Conservation (phyloP, 2,797 vertebrate genomes). For the Austrolebias charrua region DNA sequence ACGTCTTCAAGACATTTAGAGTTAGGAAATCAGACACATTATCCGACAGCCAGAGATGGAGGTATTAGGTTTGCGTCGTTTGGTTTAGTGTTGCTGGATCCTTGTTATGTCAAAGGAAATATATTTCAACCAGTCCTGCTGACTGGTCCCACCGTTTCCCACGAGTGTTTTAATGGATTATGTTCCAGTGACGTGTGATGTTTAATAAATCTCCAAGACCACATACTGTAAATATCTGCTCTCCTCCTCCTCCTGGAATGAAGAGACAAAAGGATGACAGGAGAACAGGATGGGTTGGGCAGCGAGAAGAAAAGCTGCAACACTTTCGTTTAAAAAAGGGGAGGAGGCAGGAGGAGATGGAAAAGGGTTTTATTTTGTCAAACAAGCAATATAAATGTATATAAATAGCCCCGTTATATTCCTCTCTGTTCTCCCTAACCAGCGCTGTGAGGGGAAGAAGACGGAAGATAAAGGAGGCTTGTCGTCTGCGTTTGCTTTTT, state of each 20-base stretch:
- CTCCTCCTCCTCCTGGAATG: not conserved
- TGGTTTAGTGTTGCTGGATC: slow-evolving; percentile 49
- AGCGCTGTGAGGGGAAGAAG: slow-evolving; percentile 49
- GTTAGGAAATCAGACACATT: no score
- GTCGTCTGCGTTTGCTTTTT: slow-evolving; percentile 15
- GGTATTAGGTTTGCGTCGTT: no score
- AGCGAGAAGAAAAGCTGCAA: slow-evolving; percentile 22
- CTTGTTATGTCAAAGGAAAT: slow-evolving; percentile 8
- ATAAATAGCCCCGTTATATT: slow-evolving; percentile 77
- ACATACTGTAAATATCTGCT: no score
- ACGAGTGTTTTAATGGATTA: no score
- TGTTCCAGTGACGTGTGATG: no score
- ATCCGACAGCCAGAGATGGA: no score
- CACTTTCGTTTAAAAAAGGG: slow-evolving; percentile 23
- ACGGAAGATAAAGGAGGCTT: slow-evolving; percentile 28
- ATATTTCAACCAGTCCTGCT: no score
- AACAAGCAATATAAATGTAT: slow-evolving; percentile 68
- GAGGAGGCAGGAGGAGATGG: slow-evolving; percentile 25
- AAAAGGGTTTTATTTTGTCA: slow-evolving; percentile 17
- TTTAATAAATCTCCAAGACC: no score
- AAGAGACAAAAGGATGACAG: slow-evolving; percentile 28
- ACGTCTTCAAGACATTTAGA: no score
- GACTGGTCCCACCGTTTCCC: no score
- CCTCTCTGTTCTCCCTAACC: slow-evolving; percentile 59
- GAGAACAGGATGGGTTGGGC: slow-evolving; percentile 35